These are phyloP conservation scores for Nasua narica DNA, from an alignment of 2,797 vertebrate species.

Conservation along the genomic window DNA sequence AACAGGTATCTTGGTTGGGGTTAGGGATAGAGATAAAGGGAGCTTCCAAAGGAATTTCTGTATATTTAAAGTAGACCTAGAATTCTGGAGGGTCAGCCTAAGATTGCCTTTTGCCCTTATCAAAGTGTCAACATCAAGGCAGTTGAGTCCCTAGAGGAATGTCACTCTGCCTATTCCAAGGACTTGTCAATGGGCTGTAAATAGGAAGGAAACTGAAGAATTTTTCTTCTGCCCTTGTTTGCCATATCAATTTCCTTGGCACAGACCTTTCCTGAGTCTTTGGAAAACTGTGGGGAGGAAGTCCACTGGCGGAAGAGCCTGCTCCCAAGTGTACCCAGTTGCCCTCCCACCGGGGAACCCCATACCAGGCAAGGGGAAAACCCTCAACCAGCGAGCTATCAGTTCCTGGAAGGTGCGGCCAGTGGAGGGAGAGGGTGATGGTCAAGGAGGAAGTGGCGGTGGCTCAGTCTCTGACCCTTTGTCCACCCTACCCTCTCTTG, in stretches of 20 bases:
- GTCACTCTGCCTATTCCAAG: not conserved
- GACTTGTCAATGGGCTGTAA: not conserved
- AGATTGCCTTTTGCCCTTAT: not conserved
- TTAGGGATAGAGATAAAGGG: not conserved
- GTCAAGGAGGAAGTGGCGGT: not conserved
- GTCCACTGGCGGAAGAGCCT: not conserved
- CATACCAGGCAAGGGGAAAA: not conserved
- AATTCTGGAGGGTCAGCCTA: not conserved
- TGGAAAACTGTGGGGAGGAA: not conserved
- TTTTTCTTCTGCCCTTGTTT: not conserved
- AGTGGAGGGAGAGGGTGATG: not conserved
- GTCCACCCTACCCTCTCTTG: not conserved
- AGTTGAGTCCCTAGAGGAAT: not conserved
- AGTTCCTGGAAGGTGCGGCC: not conserved
- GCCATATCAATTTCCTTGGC: not conserved
- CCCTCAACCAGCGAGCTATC: not conserved
- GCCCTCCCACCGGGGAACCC: not conserved
- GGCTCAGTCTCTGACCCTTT: not conserved
- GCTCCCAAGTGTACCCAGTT: not conserved
- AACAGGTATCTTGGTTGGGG: not conserved
- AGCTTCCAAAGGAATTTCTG: not conserved
- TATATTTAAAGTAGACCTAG: not conserved
- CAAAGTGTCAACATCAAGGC: not conserved
- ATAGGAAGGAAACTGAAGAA: not conserved
- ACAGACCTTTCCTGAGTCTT: not conserved